Base-by-base conservation (phyloP, 2,113 vertebrate genomes). In the Tapirus terrestris region DNA sequence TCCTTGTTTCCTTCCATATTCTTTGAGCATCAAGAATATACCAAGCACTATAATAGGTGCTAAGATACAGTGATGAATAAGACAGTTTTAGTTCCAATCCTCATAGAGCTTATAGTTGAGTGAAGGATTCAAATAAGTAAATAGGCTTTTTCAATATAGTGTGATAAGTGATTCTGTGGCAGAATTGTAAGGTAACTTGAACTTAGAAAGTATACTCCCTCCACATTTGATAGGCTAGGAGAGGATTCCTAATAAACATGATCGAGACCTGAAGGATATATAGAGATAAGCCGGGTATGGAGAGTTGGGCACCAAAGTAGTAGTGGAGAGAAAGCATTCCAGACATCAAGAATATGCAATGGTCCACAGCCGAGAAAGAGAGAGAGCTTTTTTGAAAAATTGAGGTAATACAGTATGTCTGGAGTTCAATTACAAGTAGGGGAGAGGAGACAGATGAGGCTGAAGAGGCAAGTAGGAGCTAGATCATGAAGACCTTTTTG, bases 41-140 rank as follows among this genome's bases (percentile, higher is more conserved):
- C 36, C 45, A 81, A 65, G 21, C 27, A 94, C 13, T 96, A n/a
- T 51, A 58, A 77, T 45, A 61, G 6, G 8, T 95, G n/a, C 63
- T 91, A 94, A 85, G 23, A 85, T 70, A 75, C 29, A 87, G 14
- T 96, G 51, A 94, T 73, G 36, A 96, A 73, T 94, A 85, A 96
- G 53, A 95, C 18, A 89, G 10, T 94, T 56, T 91, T 97, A 94
- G 48, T 65, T 21, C 43, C 12, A 65, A 2, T 80, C 56, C 27
- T 96, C 67, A n/a, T 63, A 92, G 36, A 79, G 21, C 75, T 93
- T 73, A 85, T 56, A 86, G 39, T 73, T 85, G 8, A 84, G 18
- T 67, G 3, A 82, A 95, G 33, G 29, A 83, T 93, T 79, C 56
- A 93, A 89, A 21, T 82, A 95, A 87, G n/a, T 61, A 48, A 97